A percentile compares a stretch with the other conserved stretches of the same genome.
These are phyloP conservation scores for Hesperophylax magnus DNA, from an alignment of 1,140 invertebrate species.

Conservation along the genomic window DNA sequence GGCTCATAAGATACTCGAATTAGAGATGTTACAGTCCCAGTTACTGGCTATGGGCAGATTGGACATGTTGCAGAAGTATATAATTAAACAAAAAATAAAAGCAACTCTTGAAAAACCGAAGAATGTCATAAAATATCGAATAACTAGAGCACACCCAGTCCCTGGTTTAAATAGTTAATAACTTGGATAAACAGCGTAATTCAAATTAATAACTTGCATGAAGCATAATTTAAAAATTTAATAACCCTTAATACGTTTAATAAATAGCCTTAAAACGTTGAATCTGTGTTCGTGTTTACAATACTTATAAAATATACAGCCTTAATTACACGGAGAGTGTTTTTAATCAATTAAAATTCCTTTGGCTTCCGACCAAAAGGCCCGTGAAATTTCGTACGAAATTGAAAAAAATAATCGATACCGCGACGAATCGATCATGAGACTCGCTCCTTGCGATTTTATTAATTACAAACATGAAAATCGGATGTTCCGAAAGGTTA, in stretches of 20 bases:
- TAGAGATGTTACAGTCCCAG: no score
- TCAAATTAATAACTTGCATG: no score
- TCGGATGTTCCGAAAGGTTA: neutral
- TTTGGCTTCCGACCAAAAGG: conserved; percentile 16
- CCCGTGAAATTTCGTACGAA: conserved; percentile 54
- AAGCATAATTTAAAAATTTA: no score
- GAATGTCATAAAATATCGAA: neutral
- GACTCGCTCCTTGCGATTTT: neutral
- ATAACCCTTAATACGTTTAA: no score
- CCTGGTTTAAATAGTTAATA: neutral
- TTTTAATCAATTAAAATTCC: conserved; percentile 47
- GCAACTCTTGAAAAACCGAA: no score
- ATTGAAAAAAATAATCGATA: conserved; percentile 54
- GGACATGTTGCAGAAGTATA: no score
- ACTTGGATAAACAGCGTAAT: conserved; percentile 1
- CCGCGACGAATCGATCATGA: conserved; percentile 50
- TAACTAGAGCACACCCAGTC: neutral
- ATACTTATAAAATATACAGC: conserved; percentile 12
- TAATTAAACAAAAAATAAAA: no score
- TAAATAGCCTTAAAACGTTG: neutral
- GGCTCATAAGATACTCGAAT: no score
- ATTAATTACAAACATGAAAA: conserved; percentile 42
- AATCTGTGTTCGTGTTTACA: conserved; percentile 3
- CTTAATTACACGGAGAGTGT: conserved; percentile 11
- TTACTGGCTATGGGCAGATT: no score